Conservation (phyloP, 2,888 invertebrate species). For the Cataglyphis livida region DNA sequence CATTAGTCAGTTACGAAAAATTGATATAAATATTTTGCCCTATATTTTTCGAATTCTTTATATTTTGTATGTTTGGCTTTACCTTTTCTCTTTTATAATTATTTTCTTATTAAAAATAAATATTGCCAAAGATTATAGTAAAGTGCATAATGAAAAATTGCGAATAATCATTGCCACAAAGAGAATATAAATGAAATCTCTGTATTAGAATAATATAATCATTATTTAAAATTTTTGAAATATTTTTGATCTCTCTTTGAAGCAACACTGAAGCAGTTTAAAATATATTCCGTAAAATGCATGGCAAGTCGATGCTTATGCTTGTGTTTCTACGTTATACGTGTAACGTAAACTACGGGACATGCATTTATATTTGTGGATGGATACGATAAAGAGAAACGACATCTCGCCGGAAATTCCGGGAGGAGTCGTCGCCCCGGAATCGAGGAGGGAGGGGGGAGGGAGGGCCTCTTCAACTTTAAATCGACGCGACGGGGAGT, state of each 20-base stretch:
- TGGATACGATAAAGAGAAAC: conserved; percentile 44
- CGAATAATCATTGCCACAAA: neutral
- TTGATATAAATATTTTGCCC: neutral
- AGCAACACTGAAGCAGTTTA: neutral
- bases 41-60: neutral
- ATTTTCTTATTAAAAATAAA: neutral
- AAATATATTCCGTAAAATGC: neutral
- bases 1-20: neutral
- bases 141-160: neutral
- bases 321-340: neutral
- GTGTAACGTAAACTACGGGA: neutral
- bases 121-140: too few relatives aligned
- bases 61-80: neutral
- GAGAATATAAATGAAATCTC: neutral
- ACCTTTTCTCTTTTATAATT: neutral
- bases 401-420: conserved; percentile 16
- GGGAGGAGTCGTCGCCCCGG: conserved; percentile 19
- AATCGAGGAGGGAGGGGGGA: conserved; percentile 10
- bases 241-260: conserved; percentile 5
- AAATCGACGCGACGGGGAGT: conserved; percentile 63
- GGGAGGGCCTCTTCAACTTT: conserved; percentile 59
- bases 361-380: conserved; percentile 8
- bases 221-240: neutral
- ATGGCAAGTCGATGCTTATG: neutral
- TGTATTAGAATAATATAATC: neutral